These are phyloP conservation scores for Natrix natrix DNA, from an alignment of 2,797 vertebrate species.

Conservation along the genomic window DNA sequence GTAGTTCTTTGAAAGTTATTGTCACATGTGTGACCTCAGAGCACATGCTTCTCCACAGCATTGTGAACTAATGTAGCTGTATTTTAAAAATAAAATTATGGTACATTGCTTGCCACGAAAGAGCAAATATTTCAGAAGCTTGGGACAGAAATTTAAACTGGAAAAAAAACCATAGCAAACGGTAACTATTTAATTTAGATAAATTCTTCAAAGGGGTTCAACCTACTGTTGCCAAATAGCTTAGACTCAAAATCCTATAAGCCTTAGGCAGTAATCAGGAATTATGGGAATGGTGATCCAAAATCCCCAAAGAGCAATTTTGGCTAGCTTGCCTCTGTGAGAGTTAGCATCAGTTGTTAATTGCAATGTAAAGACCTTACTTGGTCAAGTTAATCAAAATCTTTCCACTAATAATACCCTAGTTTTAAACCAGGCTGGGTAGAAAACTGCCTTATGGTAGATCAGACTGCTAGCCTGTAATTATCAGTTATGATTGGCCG, in stretches of 20 bases:
- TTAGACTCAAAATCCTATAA: conserved; percentile 16
- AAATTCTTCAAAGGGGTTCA: not conserved
- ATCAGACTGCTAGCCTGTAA: not conserved
- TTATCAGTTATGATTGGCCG: not conserved
- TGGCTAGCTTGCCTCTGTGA: not conserved
- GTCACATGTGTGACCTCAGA: not conserved
- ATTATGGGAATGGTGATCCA: not conserved
- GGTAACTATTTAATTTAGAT: not conserved
- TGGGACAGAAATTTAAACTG: conserved; percentile 10
- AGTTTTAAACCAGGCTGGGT: conserved; percentile 14
- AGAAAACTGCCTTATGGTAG: conserved; percentile 5
- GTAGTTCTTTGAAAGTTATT: not conserved
- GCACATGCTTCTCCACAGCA: not conserved
- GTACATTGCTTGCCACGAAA: not conserved
- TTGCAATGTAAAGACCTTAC: conserved; percentile 10
- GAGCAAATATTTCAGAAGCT: not conserved
- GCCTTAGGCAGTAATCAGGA: not conserved
- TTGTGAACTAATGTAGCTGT: not conserved
- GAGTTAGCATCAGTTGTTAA: not conserved
- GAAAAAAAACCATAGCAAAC: not conserved
- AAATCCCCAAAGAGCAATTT: not conserved
- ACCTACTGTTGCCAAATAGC: not conserved
- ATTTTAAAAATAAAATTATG: not conserved
- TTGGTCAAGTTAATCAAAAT: not conserved
- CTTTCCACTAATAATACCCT: conserved; percentile 15